Evolutionary conservation across 2,113 vertebrate species (phyloP), one percentile per base, ranked within the genome.

Genomic region (Scalopus aquaticus): DNA sequence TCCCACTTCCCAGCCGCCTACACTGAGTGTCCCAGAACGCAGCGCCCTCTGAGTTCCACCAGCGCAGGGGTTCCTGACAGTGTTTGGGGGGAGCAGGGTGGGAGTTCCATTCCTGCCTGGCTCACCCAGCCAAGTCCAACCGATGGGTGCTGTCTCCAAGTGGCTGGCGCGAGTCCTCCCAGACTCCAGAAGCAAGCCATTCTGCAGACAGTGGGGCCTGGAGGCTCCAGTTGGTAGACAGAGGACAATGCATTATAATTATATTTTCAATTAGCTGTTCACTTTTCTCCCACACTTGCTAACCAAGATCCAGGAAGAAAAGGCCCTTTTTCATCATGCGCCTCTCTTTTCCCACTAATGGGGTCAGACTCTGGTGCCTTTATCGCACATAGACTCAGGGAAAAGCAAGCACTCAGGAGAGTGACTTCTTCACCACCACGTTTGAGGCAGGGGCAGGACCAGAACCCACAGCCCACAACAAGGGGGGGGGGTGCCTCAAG

Each of bases 221-320:
- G 74, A 97, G 91, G 70, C 91, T 87, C 62, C 46, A 37, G 28
- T 54, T 8, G 4, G 87, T 49, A 96, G 88, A 94, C 76, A 42
- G 44, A 95, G 24, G 60, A 95, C 80, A 80, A 51, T 46, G 64
- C 87, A 85, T 91, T 91, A 86, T 77, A 94, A 90, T 90, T 79
- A 74, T 44, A 56, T 92, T 93, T 96, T 88, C 96, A 96, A 95
- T 97, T 96, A 95, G 90, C 90, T 3, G 0, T 37, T 88, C 77
- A 11, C 44, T 95, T 83, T 90, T 62, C 93, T 76, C 87, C 77
- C 20, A 35, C 72, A 80, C 84, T 93, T 3, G 12, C 88, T 76
- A 44, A 88, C 69, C 80, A 32, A 93, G 88, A 95, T 81, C 58
- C 93, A 91, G 89, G 70, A 94, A 95, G 88, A 90, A 89, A 93